phyloP scores from a whole-genome alignment of 1,140 invertebrate species.

The Musca vetustissima region DNA sequence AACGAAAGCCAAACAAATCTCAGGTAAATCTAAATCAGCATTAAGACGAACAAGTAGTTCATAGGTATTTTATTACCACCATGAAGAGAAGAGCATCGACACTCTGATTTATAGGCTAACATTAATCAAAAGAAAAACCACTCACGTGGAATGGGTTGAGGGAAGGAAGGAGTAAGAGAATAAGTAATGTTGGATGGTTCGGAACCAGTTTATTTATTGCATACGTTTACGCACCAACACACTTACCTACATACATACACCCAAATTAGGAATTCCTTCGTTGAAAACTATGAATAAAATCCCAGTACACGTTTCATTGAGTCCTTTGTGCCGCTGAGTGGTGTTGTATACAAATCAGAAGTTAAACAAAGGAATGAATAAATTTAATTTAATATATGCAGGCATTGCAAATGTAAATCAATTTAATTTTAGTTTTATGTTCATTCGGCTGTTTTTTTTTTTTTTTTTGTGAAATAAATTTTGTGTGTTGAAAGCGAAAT shows the following conservation, averaged over 20 bases:
- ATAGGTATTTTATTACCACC: not conserved
- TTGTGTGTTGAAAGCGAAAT: not conserved
- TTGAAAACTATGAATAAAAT: too few species aligned
- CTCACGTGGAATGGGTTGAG: too few species aligned
- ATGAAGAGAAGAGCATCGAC: not conserved
- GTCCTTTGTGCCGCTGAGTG: too few species aligned
- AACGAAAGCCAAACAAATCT: not conserved
- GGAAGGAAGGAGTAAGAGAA: too few species aligned
- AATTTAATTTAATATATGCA: conserved; percentile 11
- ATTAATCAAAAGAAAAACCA: conserved; percentile 10
- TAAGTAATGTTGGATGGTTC: too few species aligned
- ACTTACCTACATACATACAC: too few species aligned
- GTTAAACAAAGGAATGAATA: not conserved
- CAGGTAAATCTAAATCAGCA: conserved; percentile 5
- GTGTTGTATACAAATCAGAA: too few species aligned
- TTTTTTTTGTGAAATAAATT: not conserved
- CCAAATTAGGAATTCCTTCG: too few species aligned
- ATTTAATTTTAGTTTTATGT: conserved; percentile 1
- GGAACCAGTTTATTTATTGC: too few species aligned
- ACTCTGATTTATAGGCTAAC: conserved; percentile 3
- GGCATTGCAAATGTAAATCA: conserved; percentile 18
- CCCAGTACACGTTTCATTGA: too few species aligned
- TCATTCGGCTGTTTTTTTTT: not conserved
- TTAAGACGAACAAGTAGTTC: not conserved
- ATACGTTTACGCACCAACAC: too few species aligned